Evolutionary conservation across 2,888 invertebrate genomes (phyloP).

Genomic region (Agonopterix arenella): DNA sequence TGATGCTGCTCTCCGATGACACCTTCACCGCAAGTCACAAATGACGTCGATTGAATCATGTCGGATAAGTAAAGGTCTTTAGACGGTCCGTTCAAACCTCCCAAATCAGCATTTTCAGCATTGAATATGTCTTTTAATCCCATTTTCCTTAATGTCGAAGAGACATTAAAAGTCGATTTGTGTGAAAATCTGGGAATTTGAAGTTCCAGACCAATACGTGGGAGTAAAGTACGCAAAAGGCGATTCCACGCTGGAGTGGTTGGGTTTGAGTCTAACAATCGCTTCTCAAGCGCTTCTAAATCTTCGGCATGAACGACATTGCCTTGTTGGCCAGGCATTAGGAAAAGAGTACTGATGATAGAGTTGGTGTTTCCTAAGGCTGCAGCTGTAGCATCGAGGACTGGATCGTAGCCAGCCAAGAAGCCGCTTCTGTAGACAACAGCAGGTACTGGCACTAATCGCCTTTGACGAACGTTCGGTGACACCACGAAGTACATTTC

Average conservation of each 20-base stretch:
- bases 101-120: slow-evolving; percentile 85
- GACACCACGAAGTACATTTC: slow-evolving; percentile 92
- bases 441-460: slow-evolving; percentile 90
- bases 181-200: slow-evolving; percentile 91
- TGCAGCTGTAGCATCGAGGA: slow-evolving; percentile 89
- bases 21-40: slow-evolving; percentile 88
- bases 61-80: slow-evolving; percentile 90
- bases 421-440: slow-evolving; percentile 86
- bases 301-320: slow-evolving; percentile 88
- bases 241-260: slow-evolving; percentile 84
- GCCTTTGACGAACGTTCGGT: slow-evolving; percentile 86
- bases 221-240: slow-evolving; percentile 83
- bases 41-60: slow-evolving; percentile 89
- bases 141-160: slow-evolving; percentile 86
- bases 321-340: slow-evolving; percentile 92
- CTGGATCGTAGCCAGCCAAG: slow-evolving; percentile 90
- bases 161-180: slow-evolving; percentile 88
- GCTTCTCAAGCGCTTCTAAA: slow-evolving; percentile 83
- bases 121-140: slow-evolving; percentile 88
- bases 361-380: slow-evolving; percentile 82
- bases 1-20: slow-evolving; percentile 85
- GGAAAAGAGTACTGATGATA: slow-evolving; percentile 85
- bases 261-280: slow-evolving; percentile 81
- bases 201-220: slow-evolving; percentile 86
- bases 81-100: slow-evolving; percentile 87